phyloP scores from a whole-genome alignment of 2,113 vertebrate species.

The human region DNA sequence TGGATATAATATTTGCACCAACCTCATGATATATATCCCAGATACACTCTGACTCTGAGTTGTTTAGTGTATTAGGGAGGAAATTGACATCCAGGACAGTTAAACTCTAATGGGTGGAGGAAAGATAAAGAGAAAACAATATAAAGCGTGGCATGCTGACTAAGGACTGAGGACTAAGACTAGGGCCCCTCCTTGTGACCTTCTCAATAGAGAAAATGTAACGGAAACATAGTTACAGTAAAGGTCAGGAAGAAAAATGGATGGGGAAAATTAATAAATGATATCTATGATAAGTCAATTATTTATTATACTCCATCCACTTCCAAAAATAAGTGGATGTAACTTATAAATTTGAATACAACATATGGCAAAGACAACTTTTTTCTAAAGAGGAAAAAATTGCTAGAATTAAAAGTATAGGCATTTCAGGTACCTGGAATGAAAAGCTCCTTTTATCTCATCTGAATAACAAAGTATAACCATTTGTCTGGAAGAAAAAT shows the following conservation, averaged over 20 bases:
- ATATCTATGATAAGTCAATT: not conserved
- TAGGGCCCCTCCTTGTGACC: not conserved
- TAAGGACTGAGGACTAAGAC: not conserved
- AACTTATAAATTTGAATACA: not conserved
- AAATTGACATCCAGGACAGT: not conserved
- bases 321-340: not conserved
- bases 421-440: not conserved
- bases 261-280: not conserved
- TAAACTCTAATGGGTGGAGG: not conserved
- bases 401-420: not conserved
- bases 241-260: not conserved
- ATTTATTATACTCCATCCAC: not conserved
- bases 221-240: not conserved
- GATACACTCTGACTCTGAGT: not conserved
- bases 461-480: not conserved
- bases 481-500: not conserved
- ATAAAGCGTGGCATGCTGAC: not conserved
- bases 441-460: slow-evolving; percentile 3
- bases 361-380: not conserved
- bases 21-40: not conserved
- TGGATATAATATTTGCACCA: not conserved
- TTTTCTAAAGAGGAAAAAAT: not conserved
- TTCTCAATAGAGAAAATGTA: not conserved
- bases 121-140: not conserved
- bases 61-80: not conserved